Base-by-base conservation (phyloP, 2,888 invertebrate genomes). In the Acleris holmiana region DNA sequence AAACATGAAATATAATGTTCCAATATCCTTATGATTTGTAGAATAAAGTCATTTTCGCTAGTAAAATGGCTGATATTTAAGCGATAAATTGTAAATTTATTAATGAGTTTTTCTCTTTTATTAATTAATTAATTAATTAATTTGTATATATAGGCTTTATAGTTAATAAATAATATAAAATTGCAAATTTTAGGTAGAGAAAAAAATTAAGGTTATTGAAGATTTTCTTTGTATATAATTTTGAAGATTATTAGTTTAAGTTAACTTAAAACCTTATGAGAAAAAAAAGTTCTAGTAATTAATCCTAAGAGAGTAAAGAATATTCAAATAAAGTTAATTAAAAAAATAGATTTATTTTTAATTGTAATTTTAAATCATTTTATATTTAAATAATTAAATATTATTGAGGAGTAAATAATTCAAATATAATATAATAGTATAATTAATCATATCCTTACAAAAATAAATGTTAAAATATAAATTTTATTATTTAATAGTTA, bases 1-100 rank as follows among this genome's bases (percentile, higher is more conserved):
- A 82, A 94, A 94, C 81, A 95, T 91, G 86, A 96, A 94, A 87
- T 96, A 96, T 89, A 96, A 84, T 68, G 94, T 94, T 75, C 95
- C 95, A 93, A 96, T 96, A 93, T 96, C 94, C 91, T 96, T 96
- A 93, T 96, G 96, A 89, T 95, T 95, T 78, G 94, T 95, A 66
- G 94, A 95, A 81, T 93, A 95, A 80, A 95, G 80, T 91, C 95
- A 95, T 93, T 95, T 95, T 92, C 91, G 83, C 85, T 71, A 82
- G 90, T 94, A 93, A 93, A 93, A 93, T 94, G 94, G 93, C 94
- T 93, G 94, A 94, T 88, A 8, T n/a, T 75, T 87, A 94, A 89
- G 94, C 91, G 85, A 88, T 94, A 94, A 93, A 94, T 88, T 94
- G 94, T 94, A 94, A 94, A 94, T 94, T 93, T 94, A 94, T 94